phyloP scores from a whole-genome alignment of 2,888 invertebrate species.

The Clostera curtula region DNA sequence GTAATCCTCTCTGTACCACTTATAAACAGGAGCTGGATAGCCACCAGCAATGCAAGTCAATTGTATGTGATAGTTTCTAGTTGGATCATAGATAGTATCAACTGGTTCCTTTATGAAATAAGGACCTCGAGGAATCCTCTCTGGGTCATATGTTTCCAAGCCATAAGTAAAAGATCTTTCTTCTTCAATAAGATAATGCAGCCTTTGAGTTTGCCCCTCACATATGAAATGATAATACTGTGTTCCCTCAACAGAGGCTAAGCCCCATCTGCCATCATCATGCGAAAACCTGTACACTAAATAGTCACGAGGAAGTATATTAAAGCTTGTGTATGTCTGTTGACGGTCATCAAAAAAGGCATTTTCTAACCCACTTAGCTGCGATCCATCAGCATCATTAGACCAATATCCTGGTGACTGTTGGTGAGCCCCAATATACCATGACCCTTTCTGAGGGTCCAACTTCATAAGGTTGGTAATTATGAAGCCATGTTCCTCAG shows the following conservation, averaged over 20 bases:
- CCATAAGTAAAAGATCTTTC: slow-evolving; percentile 91
- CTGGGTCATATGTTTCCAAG: slow-evolving; percentile 85
- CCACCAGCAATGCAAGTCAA: slow-evolving; percentile 89
- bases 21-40: slow-evolving; percentile 91
- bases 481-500: slow-evolving; percentile 92
- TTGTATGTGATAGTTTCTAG: slow-evolving; percentile 84
- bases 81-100: slow-evolving; percentile 88
- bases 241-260: slow-evolving; percentile 85
- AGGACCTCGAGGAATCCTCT: slow-evolving; percentile 90
- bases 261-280: slow-evolving; percentile 86
- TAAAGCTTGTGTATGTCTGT: slow-evolving; percentile 54
- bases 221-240: slow-evolving; percentile 89
- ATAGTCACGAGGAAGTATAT: slow-evolving; percentile 79
- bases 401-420: slow-evolving; percentile 84
- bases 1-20: slow-evolving; percentile 93
- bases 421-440: slow-evolving; percentile 90
- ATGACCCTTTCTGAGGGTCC: slow-evolving; percentile 89
- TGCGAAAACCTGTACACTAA: slow-evolving; percentile 86
- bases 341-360: slow-evolving; percentile 82
- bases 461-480: slow-evolving; percentile 85
- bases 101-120: slow-evolving; percentile 90
- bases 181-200: slow-evolving; percentile 82
- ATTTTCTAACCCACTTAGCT: slow-evolving; percentile 85
- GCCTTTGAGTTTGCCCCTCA: slow-evolving; percentile 85
- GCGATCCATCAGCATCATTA: slow-evolving; percentile 88